These are phyloP conservation scores for Aricia agestis DNA, from an alignment of 1,140 invertebrate species.

Conservation along the genomic window DNA sequence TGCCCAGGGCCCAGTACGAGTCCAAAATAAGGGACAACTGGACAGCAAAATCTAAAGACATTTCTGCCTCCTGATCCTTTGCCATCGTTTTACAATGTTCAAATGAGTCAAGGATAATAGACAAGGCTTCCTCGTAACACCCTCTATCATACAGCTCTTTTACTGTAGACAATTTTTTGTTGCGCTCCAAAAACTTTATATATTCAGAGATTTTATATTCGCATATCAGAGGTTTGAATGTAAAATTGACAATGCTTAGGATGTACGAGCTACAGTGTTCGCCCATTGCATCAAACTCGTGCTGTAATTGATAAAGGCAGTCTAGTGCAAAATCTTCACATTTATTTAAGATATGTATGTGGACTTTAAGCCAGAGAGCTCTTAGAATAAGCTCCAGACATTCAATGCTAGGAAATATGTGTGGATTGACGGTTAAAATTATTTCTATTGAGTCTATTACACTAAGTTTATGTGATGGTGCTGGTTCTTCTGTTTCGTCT, in stretches of 20 bases:
- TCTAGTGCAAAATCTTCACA: constrained; percentile 63
- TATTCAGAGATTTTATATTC: constrained; percentile 51
- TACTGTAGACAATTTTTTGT: constrained; percentile 70
- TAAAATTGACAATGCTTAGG: constrained; percentile 60
- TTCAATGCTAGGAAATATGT: constrained; percentile 52
- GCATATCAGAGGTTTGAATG: constrained; percentile 59
- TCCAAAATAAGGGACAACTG: constrained; percentile 82
- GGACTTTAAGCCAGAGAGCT: constrained; percentile 65
- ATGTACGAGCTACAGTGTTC: constrained; percentile 51
- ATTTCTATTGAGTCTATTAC: constrained; percentile 61
- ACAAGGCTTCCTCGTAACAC: constrained; percentile 80
- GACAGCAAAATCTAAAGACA: constrained; percentile 74
- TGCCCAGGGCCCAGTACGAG: constrained; percentile 79
- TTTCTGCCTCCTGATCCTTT: constrained; percentile 62
- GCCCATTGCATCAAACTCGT: constrained; percentile 67
- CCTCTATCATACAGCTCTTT: constrained; percentile 79
- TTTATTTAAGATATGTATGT: constrained; percentile 61
- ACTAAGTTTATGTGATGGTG: constrained; percentile 47
- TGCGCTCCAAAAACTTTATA: constrained; percentile 67
- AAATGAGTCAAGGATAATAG: constrained; percentile 81
- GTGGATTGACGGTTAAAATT: constrained; percentile 64
- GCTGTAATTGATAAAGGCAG: constrained; percentile 59
- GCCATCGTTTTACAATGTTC: constrained; percentile 72
- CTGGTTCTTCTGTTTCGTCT: constrained; percentile 43
- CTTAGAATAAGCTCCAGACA: constrained; percentile 56